Percentiles rank a stretch among this genome's conserved stretches.
Evolutionary conservation across 2,888 invertebrate species (phyloP).

Genomic region (Conus canariensis): DNA sequence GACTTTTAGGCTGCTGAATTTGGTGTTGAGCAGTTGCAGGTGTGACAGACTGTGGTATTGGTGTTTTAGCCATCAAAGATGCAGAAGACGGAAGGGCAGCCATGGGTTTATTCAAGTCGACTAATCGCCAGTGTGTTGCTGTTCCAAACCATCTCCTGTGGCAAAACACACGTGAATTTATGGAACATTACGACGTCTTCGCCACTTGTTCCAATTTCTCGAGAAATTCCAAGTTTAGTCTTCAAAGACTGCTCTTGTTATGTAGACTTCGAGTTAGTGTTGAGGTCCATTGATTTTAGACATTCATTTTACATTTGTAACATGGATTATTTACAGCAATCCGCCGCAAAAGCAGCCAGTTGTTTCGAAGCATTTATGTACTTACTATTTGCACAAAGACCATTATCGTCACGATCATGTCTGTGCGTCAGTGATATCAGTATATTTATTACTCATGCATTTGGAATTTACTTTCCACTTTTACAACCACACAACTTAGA

Average conservation of each 20-base stretch:
- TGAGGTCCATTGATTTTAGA: not conserved
- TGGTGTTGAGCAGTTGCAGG: no score
- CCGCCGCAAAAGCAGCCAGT: not conserved
- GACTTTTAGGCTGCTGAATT: not conserved
- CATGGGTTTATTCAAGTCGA: not conserved
- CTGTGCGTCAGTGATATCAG: not conserved
- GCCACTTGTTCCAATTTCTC: not conserved
- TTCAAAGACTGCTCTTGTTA: not conserved
- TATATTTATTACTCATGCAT: not conserved
- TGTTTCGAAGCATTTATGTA: no score
- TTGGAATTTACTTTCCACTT: not conserved
- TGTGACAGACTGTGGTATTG: not conserved
- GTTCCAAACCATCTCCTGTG: not conserved
- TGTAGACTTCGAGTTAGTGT: not conserved
- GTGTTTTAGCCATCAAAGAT: not conserved
- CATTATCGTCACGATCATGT: not conserved
- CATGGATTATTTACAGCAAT: not conserved
- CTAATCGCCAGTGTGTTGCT: not conserved
- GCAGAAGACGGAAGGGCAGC: not conserved
- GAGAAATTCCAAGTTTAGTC: not conserved
- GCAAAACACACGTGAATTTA: not conserved
- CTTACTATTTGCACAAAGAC: no score
- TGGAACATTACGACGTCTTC: not conserved
- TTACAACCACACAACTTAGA: not conserved
- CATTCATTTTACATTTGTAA: not conserved